Base-by-base conservation (phyloP, 1,140 invertebrate genomes). In the Drosophila orosa region DNA sequence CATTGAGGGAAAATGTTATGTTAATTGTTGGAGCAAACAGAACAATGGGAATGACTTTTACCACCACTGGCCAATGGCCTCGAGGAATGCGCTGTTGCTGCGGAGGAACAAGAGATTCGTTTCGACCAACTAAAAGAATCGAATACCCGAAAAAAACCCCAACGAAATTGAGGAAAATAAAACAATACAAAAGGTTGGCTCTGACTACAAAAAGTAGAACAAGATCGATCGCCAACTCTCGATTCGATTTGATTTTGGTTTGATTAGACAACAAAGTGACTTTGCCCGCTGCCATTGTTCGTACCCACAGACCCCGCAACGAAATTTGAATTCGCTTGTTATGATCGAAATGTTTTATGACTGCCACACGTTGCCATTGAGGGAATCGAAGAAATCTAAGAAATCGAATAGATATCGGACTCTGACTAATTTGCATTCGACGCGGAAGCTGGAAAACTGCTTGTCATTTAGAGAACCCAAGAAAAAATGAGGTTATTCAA, bases 21-120 rank as follows among this genome's bases (percentile, higher is more conserved):
- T 81, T 73, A 80, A 80, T 72, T 81, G 78, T 72, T 63, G 45
- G 33, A 17, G 25, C 31, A 29, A 40, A 57, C 55, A 35, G 56
- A 74, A 81, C 78, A 80, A 81, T 72, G 59, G 66, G 56, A 59
- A 37, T 61, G 42, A 80, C 78, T 80, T 71, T 80, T 72, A 80
- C 62, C 35, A 66, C 52, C 54, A 22, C 44, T 54, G 31, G 50
- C 54, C 35, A 72, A 59, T 72, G 55, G 42, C 78, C 59, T 48
- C 65, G 61, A 58, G 78, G 60, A 61, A 63, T 80, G 78, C 60
- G 22, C 35, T 39, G 22, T 29, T 39, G 67, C 19, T 35, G 31
- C 10, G 0, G 15, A 35, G 48, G 50, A 50, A 78, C 50, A 78
- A 67, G 33, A 59, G 50, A 78, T 68, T 68, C 42, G 52, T 65